These are phyloP conservation scores for Nymphicus hollandicus DNA, from an alignment of 2,113 vertebrate species.

Conservation along the genomic window DNA sequence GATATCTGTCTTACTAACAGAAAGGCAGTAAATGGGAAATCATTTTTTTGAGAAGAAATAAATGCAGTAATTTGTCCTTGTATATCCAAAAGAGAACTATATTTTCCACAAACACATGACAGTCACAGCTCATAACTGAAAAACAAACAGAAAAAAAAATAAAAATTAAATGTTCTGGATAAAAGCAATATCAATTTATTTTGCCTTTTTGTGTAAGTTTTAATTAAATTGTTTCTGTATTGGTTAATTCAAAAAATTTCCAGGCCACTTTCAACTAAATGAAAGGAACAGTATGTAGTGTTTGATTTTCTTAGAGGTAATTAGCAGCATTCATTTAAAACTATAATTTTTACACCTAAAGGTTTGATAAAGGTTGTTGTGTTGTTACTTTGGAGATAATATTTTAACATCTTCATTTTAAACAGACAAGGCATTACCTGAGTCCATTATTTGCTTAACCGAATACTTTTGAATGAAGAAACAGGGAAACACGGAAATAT, in stretches of 20 bases:
- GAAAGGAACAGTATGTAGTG: fast-evolving
- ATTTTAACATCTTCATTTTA: neutral
- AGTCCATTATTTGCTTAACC: neutral
- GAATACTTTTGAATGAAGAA: neutral
- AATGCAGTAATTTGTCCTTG: neutral
- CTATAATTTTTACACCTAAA: neutral
- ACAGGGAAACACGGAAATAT: neutral
- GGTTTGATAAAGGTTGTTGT: neutral
- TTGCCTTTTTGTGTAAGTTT: neutral
- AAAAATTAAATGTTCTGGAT: neutral
- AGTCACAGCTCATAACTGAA: neutral
- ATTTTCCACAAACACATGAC: neutral
- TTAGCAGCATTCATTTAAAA: neutral
- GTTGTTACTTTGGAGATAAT: neutral
- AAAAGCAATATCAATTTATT: neutral
- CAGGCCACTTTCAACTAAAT: neutral
- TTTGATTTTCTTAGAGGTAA: neutral
- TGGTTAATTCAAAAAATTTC: neutral
- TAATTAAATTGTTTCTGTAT: neutral
- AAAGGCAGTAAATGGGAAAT: neutral
- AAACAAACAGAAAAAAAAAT: neutral
- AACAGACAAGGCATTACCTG: neutral
- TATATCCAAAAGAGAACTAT: neutral
- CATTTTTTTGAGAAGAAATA: neutral
- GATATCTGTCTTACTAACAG: neutral